phyloP scores from a whole-genome alignment of 2,888 invertebrate species.

The Ellobium chinense region DNA sequence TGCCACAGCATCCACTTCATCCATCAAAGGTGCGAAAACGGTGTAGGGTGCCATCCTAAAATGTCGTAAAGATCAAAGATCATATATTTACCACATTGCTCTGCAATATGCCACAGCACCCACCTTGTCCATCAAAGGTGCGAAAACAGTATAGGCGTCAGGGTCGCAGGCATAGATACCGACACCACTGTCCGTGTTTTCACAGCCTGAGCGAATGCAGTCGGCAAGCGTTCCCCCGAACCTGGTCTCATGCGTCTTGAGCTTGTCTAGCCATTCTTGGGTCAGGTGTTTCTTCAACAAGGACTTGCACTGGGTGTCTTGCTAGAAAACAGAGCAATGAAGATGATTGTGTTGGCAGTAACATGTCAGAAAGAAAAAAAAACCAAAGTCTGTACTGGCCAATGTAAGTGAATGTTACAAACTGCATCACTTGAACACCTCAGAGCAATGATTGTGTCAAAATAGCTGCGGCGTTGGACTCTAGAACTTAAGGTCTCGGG shows the following conservation, averaged over 20 bases:
- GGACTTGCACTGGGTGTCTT: background rate
- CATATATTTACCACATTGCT: no score
- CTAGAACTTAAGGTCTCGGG: no score
- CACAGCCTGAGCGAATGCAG: background rate
- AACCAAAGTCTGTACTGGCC: background rate
- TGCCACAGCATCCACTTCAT: no score
- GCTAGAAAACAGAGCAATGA: background rate
- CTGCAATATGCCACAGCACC: no score
- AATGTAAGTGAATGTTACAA: background rate
- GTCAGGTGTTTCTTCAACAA: background rate
- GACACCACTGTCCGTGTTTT: background rate
- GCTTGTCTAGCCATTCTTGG: background rate
- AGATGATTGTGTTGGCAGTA: no score
- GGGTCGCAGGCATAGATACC: background rate
- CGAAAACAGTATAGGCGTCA: background rate
- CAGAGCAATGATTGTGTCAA: no score
- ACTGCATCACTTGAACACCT: no score
- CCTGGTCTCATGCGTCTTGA: background rate
- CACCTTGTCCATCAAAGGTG: background rate
- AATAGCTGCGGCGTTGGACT: no score
- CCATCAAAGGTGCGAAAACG: no score
- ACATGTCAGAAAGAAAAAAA: background rate
- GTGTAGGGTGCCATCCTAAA: no score
- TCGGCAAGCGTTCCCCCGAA: background rate
- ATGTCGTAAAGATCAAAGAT: no score